phyloP scores from a whole-genome alignment of 2,888 invertebrate genomes.

The Apamea crenata region DNA sequence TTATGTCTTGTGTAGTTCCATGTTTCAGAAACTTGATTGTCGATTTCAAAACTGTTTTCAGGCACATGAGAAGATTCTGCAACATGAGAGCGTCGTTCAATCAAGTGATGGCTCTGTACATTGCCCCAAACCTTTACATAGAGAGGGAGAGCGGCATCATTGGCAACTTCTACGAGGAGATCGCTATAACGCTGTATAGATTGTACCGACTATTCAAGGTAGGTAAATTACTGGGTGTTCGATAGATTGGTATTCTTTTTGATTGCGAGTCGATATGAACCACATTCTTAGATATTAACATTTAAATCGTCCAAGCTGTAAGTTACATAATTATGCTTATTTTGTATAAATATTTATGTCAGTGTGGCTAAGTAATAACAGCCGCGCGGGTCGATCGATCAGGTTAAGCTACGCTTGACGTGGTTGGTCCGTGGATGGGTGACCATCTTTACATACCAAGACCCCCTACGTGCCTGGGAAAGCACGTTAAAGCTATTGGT shows the following conservation, averaged over 20 bases:
- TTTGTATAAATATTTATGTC: neutral
- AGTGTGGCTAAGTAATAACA: too few species aligned
- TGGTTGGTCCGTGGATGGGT: too few species aligned
- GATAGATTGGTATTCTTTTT: neutral
- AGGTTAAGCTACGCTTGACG: too few species aligned
- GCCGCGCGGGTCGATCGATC: too few species aligned
- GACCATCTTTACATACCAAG: too few species aligned
- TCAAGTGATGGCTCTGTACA: conserved; percentile 72
- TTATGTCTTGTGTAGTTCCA: neutral
- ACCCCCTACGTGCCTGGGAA: too few species aligned
- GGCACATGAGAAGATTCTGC: conserved; percentile 64
- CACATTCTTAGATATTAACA: neutral
- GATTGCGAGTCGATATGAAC: neutral
- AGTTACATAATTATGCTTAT: neutral
- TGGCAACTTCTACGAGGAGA: conserved; percentile 77
- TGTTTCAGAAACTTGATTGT: neutral
- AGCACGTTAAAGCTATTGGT: too few species aligned
- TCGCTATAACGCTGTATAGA: conserved; percentile 73
- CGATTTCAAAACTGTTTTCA: conserved; percentile 43
- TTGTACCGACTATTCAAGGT: conserved; percentile 73
- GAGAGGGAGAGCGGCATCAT: conserved; percentile 70
- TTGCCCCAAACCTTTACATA: conserved; percentile 71
- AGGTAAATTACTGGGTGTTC: conserved; percentile 60
- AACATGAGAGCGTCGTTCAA: conserved; percentile 70
- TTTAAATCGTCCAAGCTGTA: neutral